Base-by-base conservation (phyloP, 2,113 vertebrate genomes). In the Steatornis caripensis region DNA sequence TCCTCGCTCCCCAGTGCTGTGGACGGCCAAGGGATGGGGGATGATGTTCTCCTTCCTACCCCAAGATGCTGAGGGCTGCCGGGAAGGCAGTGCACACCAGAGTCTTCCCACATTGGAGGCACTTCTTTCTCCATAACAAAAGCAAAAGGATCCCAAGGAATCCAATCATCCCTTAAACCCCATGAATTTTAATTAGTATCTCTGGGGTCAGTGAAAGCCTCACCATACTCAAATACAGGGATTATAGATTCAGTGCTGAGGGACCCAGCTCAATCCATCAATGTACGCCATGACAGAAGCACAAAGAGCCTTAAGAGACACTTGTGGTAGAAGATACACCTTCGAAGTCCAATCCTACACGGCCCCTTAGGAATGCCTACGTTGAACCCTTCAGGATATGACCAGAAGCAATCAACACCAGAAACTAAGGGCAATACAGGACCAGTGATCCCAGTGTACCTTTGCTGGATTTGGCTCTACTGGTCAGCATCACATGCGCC, bases 1-100 rank as follows among this genome's bases (percentile, higher is more conserved):
- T 41, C 23, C 29, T 37, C 2, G 0, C 12, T 45, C 30, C 53
- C 19, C 1, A 0, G 29, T 2, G 4, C 11, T 58, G n/a, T 5
- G 9, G 46, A 37, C 10, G 11, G 32, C 17, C 6, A 80, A 77
- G 32, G 15, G 12, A 14, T 16, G 8, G 13, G 14, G n/a, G 21
- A 57, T 32, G 23, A 48, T 51, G 22, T 14, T 55, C 24, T 86
- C 24, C 54, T 54, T 64, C 61, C 46, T 23, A 39, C 4, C 14
- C 17, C 5, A 74, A 37, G 26, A 71, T 1, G 2, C 16, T 17
- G 2, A n/a, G 37, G 18, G 7, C 13, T 83, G 34, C 34, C 3
- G 2, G 36, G 20, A 71, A 80, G 10, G 34, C 7, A 53, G 32
- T 41, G 34, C 21, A 64, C 10, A 21, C 4, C 1, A 1, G 19